Evolutionary conservation across 2,888 invertebrate genomes (phyloP).

Genomic region (Scelioninae gen. 1): DNA sequence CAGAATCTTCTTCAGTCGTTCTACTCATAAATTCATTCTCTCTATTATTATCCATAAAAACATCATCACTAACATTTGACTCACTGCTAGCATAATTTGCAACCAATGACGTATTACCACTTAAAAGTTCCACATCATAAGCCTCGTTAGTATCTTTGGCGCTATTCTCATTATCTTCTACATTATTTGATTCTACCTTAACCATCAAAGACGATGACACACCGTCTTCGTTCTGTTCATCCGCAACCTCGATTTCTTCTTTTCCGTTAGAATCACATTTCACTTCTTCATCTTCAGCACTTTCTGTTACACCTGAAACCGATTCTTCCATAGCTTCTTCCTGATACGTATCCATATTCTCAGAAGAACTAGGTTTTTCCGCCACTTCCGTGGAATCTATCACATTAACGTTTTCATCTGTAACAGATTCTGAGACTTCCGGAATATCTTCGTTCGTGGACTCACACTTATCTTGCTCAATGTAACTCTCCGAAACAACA

Average conservation of each 20-base stretch:
- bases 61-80: constrained; percentile 75
- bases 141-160: constrained; percentile 44
- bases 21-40: constrained; percentile 57
- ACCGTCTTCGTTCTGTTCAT: constrained; percentile 49
- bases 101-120: constrained; percentile 71
- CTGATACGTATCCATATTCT: constrained; percentile 40
- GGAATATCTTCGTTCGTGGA: constrained; percentile 36
- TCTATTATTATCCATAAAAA: constrained; percentile 58
- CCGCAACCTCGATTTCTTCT: not conserved
- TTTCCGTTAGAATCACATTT: constrained; percentile 32
- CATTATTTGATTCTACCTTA: constrained; percentile 11
- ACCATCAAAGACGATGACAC: constrained; percentile 62
- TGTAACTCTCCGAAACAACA: constrained; percentile 43
- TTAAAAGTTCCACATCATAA: constrained; percentile 35
- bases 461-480: constrained; percentile 29
- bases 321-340: constrained; percentile 10
- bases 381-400: constrained; percentile 71
- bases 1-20: constrained; percentile 49
- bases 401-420: constrained; percentile 53
- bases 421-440: constrained; percentile 29
- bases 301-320: constrained; percentile 63
- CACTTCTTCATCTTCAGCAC: constrained; percentile 16
- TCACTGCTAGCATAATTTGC: constrained; percentile 77
- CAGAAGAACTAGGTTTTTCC: constrained; percentile 73
- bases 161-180: constrained; percentile 16